Evolutionary conservation across 2,797 vertebrate species (phyloP), one percentile per base, ranked within the genome.

Genomic region (Falco columbarius): DNA sequence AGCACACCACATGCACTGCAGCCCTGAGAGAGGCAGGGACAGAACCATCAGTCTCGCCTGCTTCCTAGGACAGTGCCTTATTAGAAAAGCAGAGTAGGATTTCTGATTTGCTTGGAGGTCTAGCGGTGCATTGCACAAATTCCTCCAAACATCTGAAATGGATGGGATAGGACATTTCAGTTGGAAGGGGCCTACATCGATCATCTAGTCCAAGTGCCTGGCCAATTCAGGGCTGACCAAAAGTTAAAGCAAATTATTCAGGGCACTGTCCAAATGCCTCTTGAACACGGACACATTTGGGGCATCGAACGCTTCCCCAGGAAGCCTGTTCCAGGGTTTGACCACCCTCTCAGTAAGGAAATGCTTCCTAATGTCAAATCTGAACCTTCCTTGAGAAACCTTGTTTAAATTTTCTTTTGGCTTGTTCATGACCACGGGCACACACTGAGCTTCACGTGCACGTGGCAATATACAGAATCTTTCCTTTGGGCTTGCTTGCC

Each of bases 381-480:
- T 70, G n/a, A 86, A 40, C 40, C 36, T 65, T 51, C 15, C 32
- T 32, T 46, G 40, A 34, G 30, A 10, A 73, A 9, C 49, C 44
- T 46, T 27, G 32, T 29, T 58, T 82, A 49, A 52, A 79, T 54
- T 71, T 16, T 11, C 44, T 56, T 79, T 67, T 22, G 18, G 71
- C 27, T 62, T 66, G 9, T 44, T 44, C 8, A 1, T 36, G 56
- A n/a, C 38, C 40, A 8, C 0, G 15, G 59, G 34, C 5, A 2
- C 19, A 12, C 5, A 8, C n/a, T 40, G 47, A 17, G 14, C 51
- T 54, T 70, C 67, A 42, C 13, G 21, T 6, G 22, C 46, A 38
- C 3, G 0, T 34, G 46, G 36, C 7, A 38, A 67, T 4, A 51
- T 1, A 54, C 2, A 9, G n/a, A 80, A 72, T 27, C 15, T 42